These are phyloP conservation scores for Tauraco erythrolophus DNA, from an alignment of 2,113 vertebrate genomes.

Conservation along the genomic window DNA sequence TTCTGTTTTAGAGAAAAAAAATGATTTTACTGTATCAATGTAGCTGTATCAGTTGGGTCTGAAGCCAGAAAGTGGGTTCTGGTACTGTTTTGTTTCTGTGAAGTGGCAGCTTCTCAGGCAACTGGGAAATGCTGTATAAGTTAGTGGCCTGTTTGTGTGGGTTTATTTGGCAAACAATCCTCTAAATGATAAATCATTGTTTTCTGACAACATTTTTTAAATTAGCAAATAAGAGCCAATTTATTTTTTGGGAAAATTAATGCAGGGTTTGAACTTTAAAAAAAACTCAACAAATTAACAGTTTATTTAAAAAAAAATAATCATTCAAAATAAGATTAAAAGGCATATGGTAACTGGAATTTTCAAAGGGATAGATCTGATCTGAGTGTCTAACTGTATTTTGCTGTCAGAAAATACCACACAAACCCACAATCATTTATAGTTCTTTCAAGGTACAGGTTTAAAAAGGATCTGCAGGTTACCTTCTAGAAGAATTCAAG, in stretches of 20 bases:
- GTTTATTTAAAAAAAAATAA: background rate
- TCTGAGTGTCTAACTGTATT: background rate
- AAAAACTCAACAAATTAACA: background rate
- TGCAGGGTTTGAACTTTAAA: background rate
- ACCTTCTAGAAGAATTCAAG: background rate
- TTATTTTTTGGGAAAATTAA: background rate
- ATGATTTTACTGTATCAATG: background rate
- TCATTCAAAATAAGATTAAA: background rate
- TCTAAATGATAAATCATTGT: background rate
- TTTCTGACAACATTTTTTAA: background rate
- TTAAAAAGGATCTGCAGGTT: background rate
- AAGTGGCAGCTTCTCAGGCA: background rate
- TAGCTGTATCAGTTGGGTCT: background rate
- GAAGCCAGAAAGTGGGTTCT: background rate
- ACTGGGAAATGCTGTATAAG: background rate
- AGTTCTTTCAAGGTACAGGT: background rate
- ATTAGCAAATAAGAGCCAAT: background rate
- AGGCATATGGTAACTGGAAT: background rate
- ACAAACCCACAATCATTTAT: background rate
- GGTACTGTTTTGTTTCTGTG: background rate
- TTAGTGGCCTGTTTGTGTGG: background rate
- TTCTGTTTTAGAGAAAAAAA: background rate
- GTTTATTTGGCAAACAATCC: background rate
- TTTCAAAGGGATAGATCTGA: background rate
- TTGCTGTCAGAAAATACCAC: background rate